These are phyloP conservation scores for Pseudochromis fuscus DNA, from an alignment of 2,797 vertebrate species.

Conservation along the genomic window DNA sequence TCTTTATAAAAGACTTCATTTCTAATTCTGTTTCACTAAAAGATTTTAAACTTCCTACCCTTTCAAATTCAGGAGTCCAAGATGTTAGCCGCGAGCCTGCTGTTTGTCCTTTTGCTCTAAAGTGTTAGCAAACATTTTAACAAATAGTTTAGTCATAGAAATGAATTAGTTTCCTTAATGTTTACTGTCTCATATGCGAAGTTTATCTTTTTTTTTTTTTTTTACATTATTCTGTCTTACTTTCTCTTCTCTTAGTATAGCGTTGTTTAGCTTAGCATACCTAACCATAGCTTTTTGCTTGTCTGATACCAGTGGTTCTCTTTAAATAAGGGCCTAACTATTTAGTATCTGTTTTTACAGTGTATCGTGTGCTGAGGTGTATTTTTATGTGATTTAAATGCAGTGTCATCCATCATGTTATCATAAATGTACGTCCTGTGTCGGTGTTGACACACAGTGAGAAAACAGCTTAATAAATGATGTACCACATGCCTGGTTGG, in stretches of 20 bases:
- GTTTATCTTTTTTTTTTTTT: too few species aligned
- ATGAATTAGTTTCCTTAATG: too few species aligned
- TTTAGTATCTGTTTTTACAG: not conserved
- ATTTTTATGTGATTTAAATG: slow-evolving; percentile 25
- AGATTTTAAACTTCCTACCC: too few species aligned
- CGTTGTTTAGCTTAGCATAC: not conserved
- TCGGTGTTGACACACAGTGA: slow-evolving; percentile 31
- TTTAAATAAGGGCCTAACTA: not conserved
- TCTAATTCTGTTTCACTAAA: too few species aligned
- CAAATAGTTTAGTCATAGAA: not conserved
- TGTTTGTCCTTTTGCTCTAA: too few species aligned
- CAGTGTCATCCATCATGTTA: slow-evolving; percentile 30
- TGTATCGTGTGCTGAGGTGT: not conserved
- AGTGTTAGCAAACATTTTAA: too few species aligned
- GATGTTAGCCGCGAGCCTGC: too few species aligned
- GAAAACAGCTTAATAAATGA: slow-evolving; percentile 49
- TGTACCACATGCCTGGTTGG: slow-evolving; percentile 31
- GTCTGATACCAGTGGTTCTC: not conserved
- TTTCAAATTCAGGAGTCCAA: too few species aligned
- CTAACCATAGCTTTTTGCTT: not conserved
- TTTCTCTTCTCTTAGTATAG: not conserved
- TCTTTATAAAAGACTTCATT: too few species aligned
- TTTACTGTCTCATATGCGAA: too few species aligned
- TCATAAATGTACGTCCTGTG: slow-evolving; percentile 23
- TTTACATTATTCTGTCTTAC: too few species aligned